Percentiles rank a stretch among this genome's conserved stretches.
Conservation (phyloP, 2,888 invertebrate species). For the Willowsia nigromaculata region DNA sequence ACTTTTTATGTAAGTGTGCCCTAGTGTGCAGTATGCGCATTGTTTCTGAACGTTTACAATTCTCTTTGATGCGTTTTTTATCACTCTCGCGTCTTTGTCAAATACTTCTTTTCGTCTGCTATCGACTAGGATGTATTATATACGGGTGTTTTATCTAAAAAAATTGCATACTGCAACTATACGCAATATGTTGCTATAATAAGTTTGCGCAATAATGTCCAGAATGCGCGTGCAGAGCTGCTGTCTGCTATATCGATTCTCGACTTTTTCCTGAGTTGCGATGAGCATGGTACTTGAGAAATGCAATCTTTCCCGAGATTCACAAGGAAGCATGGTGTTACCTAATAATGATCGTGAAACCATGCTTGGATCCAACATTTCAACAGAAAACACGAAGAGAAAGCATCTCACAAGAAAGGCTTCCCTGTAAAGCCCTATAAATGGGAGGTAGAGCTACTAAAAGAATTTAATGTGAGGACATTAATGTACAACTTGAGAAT, state of each 20-base stretch:
- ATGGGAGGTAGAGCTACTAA: not conserved
- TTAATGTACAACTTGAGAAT: no score
- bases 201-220: not conserved
- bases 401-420: no score
- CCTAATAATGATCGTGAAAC: not conserved
- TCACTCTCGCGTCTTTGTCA: no score
- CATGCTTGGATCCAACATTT: not conserved
- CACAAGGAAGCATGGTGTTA: not conserved
- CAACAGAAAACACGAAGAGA: not conserved
- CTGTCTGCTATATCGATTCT: slow-evolving; percentile 3
- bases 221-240: not conserved
- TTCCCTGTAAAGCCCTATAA: not conserved
- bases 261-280: not conserved
- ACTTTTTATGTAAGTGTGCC: no score
- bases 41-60: no score
- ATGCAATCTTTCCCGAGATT: slow-evolving; percentile 5
- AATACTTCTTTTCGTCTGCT: no score
- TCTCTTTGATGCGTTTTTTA: no score
- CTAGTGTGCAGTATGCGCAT: no score
- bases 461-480: no score
- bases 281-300: not conserved
- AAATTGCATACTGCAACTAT: not conserved
- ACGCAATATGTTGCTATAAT: no score
- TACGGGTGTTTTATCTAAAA: not conserved
- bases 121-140: no score